A percentile compares a stretch with the other conserved stretches of the same genome.
phyloP scores from a whole-genome alignment of 2,797 vertebrate species.

The Sebastes minor region DNA sequence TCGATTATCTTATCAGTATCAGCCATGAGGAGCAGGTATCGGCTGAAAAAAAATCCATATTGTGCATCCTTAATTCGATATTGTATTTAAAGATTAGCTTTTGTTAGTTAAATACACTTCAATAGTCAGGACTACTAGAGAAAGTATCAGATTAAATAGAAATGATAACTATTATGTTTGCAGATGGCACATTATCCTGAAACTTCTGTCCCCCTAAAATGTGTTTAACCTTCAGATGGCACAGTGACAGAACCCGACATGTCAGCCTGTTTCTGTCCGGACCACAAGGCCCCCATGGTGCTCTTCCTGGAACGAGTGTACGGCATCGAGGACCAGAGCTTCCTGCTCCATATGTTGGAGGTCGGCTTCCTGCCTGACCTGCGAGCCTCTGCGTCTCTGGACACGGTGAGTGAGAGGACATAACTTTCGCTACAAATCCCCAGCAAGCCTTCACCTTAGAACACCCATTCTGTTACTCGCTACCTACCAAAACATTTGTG shows the following conservation, averaged over 20 bases:
- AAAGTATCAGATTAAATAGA: background rate
- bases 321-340: slow-evolving; percentile 94
- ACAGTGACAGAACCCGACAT: slow-evolving; percentile 93
- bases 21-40: no score
- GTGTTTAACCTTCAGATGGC: slow-evolving; percentile 84
- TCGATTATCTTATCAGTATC: no score
- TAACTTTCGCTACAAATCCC: background rate
- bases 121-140: background rate
- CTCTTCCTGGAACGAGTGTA: slow-evolving; percentile 98
- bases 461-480: background rate
- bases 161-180: background rate
- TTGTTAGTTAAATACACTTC: background rate
- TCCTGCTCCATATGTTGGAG: slow-evolving; percentile 94
- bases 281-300: slow-evolving; percentile 98
- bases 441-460: background rate
- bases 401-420: slow-evolving; percentile 85
- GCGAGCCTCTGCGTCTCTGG: slow-evolving; percentile 91
- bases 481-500: background rate
- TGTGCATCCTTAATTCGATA: no score
- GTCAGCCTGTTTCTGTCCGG: slow-evolving; percentile 96
- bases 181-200: background rate
- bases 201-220: background rate
- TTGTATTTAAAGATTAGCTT: background rate
- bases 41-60: no score
- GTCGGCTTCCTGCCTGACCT: slow-evolving; percentile 98